These are phyloP conservation scores for Lacanobia wlatinum DNA, from an alignment of 2,888 invertebrate genomes.

Conservation along the genomic window DNA sequence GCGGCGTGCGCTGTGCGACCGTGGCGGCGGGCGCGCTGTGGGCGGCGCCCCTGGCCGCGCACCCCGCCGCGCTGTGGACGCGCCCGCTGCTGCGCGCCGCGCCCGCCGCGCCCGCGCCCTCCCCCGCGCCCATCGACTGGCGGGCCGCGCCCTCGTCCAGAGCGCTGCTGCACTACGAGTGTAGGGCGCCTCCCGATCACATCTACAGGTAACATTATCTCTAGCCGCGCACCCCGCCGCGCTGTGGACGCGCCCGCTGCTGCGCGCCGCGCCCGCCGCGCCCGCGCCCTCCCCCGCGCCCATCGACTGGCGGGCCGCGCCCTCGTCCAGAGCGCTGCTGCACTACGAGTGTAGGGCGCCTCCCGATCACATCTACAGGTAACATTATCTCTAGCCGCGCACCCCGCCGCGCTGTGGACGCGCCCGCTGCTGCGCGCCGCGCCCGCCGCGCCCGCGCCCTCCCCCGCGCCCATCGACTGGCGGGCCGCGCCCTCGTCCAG, in stretches of 20 bases:
- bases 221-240: slow-evolving; percentile 93
- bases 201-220: slow-evolving; percentile 76
- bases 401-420: slow-evolving; percentile 93
- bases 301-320: slow-evolving; percentile 75
- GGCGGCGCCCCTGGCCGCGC: slow-evolving; percentile 95
- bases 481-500: slow-evolving; percentile 61
- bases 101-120: slow-evolving; percentile 74
- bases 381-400: slow-evolving; percentile 90
- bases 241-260: slow-evolving; percentile 94
- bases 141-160: slow-evolving; percentile 61
- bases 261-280: slow-evolving; percentile 79
- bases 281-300: slow-evolving; percentile 73
- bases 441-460: slow-evolving; percentile 74
- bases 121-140: slow-evolving; percentile 78
- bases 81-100: slow-evolving; percentile 91
- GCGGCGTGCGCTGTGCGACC: slow-evolving; percentile 72
- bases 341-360: slow-evolving; percentile 83
- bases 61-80: slow-evolving; percentile 93
- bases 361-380: slow-evolving; percentile 81
- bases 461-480: slow-evolving; percentile 78
- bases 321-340: slow-evolving; percentile 68
- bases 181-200: slow-evolving; percentile 79
- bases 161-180: slow-evolving; percentile 80
- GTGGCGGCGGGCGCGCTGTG: slow-evolving; percentile 91
- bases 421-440: slow-evolving; percentile 91